Conservation (phyloP, 2,797 vertebrate genomes). For the Malacoctenus gilli region DNA sequence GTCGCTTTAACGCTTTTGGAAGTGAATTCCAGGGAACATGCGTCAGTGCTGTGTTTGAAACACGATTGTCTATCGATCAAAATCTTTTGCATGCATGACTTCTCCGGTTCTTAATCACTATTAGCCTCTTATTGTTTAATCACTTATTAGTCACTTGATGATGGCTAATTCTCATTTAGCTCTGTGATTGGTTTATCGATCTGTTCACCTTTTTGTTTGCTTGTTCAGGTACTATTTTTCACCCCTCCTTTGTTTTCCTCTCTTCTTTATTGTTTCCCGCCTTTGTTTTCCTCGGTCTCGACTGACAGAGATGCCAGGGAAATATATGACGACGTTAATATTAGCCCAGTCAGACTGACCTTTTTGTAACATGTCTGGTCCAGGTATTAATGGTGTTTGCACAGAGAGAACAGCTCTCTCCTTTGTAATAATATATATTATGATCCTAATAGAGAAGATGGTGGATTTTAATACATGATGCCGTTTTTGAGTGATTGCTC, state of each 20-base stretch:
- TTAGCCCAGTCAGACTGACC: slow-evolving; percentile 30
- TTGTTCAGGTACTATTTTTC: slow-evolving; percentile 10
- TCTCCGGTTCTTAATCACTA: neutral
- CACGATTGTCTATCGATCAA: too few relatives aligned
- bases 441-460: slow-evolving; percentile 12
- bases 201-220: slow-evolving; percentile 20
- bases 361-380: slow-evolving; percentile 31
- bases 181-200: slow-evolving; percentile 54
- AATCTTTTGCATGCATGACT: too few relatives aligned
- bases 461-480: slow-evolving; percentile 34
- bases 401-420: slow-evolving; percentile 15
- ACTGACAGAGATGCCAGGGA: slow-evolving; percentile 29
- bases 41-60: too few relatives aligned
- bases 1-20: too few relatives aligned
- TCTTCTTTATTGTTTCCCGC: slow-evolving; percentile 16
- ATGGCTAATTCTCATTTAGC: slow-evolving; percentile 39
- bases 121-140: neutral
- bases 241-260: neutral
- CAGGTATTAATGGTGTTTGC: slow-evolving; percentile 52
- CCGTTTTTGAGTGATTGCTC: slow-evolving; percentile 10
- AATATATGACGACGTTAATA: slow-evolving; percentile 49
- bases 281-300: slow-evolving; percentile 30
- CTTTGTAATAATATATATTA: slow-evolving; percentile 36
- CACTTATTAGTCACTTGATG: slow-evolving; percentile 11
- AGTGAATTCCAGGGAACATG: too few relatives aligned